Conservation (phyloP, 2,113 vertebrate species). For the Myxocyprinus asiaticus region DNA sequence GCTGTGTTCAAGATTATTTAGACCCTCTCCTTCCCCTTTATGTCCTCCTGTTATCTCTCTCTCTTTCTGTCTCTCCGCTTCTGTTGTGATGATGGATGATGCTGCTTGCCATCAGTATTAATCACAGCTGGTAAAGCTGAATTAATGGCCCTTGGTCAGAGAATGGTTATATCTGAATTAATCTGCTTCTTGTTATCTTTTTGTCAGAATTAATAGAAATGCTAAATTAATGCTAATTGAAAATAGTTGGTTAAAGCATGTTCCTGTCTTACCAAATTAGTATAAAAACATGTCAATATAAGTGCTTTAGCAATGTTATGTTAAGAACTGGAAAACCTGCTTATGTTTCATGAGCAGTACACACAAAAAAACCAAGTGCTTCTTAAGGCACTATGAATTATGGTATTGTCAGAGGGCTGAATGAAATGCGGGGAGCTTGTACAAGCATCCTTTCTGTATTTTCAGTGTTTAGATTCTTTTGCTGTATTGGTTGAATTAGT, state of each 20-base stretch:
- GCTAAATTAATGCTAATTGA: slow-evolving; percentile 44
- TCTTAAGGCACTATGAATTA: slow-evolving; percentile 19
- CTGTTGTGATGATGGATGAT: slow-evolving; percentile 63
- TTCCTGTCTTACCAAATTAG: slow-evolving; percentile 44
- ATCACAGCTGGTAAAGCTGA: slow-evolving; percentile 48
- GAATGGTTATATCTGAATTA: slow-evolving; percentile 54
- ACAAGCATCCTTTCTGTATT: neutral
- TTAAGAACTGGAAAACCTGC: slow-evolving; percentile 1
- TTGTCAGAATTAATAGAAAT: slow-evolving; percentile 50
- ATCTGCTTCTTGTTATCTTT: slow-evolving; percentile 43
- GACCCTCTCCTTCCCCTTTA: neutral
- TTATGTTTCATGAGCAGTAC: neutral
- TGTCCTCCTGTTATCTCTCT: neutral
- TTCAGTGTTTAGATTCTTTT: neutral
- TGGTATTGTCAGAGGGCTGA: neutral
- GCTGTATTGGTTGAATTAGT: neutral
- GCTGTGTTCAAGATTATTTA: neutral
- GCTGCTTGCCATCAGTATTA: slow-evolving; percentile 46
- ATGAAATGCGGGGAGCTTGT: neutral
- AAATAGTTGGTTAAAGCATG: slow-evolving; percentile 28
- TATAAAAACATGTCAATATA: slow-evolving; percentile 7
- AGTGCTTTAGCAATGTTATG: neutral
- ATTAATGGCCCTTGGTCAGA: slow-evolving; percentile 59
- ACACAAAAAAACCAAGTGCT: slow-evolving; percentile 15
- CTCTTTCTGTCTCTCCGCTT: slow-evolving; percentile 1